These are phyloP conservation scores for Drosophila quinaria DNA, from an alignment of 2,888 invertebrate genomes.

Conservation along the genomic window DNA sequence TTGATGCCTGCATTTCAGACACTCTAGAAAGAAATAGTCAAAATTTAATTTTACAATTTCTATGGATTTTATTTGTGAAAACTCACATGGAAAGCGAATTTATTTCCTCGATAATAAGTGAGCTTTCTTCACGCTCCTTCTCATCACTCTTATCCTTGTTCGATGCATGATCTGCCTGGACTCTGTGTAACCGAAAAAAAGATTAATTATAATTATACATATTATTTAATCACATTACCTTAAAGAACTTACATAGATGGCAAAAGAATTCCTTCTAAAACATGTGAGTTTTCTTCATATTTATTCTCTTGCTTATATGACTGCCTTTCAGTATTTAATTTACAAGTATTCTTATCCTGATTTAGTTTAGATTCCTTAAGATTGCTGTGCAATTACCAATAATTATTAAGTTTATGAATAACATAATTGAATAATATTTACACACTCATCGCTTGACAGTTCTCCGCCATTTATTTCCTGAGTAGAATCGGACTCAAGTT, in stretches of 20 bases:
- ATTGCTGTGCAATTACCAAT: not conserved
- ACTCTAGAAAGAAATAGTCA: no score
- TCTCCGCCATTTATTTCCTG: not conserved
- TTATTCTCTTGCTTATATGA: not conserved
- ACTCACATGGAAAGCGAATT: no score
- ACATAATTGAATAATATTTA: not conserved
- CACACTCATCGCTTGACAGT: constrained; percentile 30
- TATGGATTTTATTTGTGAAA: no score
- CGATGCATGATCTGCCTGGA: not conserved
- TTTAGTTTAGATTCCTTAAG: not conserved
- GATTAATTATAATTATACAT: no score
- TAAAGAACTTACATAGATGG: not conserved
- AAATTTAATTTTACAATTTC: no score
- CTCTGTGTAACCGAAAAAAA: not conserved
- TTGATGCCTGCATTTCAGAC: not conserved
- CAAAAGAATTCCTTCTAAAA: not conserved
- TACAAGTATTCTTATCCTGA: not conserved
- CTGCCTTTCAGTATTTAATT: not conserved
- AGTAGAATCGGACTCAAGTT: constrained; percentile 7
- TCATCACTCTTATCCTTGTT: not conserved
- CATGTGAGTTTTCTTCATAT: not conserved
- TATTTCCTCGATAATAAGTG: no score
- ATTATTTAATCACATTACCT: not conserved
- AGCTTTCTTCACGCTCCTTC: constrained; percentile 4
- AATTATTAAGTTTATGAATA: not conserved